Evolutionary conservation across 2,797 vertebrate species (phyloP).

Genomic region (Apodemus agrarius): DNA sequence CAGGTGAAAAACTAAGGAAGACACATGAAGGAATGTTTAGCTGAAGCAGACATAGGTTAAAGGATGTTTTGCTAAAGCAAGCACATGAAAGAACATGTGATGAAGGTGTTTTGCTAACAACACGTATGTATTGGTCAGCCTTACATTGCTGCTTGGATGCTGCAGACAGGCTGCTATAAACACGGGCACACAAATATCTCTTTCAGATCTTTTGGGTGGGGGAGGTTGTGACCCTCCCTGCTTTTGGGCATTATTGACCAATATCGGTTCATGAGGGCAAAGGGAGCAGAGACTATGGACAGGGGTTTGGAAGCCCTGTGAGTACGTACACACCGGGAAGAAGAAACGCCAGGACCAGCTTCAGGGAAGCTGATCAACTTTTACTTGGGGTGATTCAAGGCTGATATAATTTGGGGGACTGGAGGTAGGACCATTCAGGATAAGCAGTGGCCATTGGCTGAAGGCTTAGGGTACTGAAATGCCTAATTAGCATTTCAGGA

Average conservation of each 20-base stretch:
- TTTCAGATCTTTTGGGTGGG: background rate
- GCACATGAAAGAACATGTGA: background rate
- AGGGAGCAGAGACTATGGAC: background rate
- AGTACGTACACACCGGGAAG: background rate
- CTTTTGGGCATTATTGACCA: background rate
- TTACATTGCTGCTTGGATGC: background rate
- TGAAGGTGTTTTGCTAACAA: background rate
- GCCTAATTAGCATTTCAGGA: background rate
- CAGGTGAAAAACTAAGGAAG: background rate
- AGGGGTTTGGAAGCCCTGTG: background rate
- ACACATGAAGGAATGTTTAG: too few species aligned
- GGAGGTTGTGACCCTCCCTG: background rate
- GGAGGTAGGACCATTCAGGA: background rate
- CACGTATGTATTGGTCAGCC: background rate
- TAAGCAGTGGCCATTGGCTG: background rate
- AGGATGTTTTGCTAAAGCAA: background rate
- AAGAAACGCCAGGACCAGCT: background rate
- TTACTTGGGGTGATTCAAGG: background rate
- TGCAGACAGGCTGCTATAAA: background rate
- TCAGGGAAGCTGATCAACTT: background rate
- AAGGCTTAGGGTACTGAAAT: background rate
- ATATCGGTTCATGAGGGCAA: background rate
- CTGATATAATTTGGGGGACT: background rate
- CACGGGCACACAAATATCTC: background rate
- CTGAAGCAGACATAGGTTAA: background rate